Evolutionary conservation across 2,888 invertebrate genomes (phyloP), one percentile per base, ranked within the genome.

Genomic region (Harpagoxenus sublaevis): DNA sequence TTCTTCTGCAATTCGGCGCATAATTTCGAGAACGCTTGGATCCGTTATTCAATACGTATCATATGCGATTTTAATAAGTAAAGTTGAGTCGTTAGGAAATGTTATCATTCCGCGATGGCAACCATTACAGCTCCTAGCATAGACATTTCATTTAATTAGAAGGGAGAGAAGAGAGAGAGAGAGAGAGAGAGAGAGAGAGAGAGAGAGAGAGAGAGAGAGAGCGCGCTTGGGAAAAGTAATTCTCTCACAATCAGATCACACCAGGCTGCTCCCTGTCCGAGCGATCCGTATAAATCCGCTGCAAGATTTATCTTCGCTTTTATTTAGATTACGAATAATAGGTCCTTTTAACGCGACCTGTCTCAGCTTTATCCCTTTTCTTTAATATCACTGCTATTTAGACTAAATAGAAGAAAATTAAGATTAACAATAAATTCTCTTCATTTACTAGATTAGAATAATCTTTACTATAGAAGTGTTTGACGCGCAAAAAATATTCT

Each of bases 31-130:
- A 55, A 51, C 62, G 70, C 35, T 8, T 39, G 15, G 15, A n/a
- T 48, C 66, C 74, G 55, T 83, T 83, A 77, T 62, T n/a, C 15
- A 35, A n/a, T 31, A 23, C n/a, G 23, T 31, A 35, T 42, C 15
- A 51, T 39, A 48, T 60, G 39, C 35, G 28, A 53, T 68, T 77
- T 83, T 83, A 83, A 68, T 83, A 71, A 79, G 68, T 63, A 63
- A 71, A 53, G 39, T 77, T 60, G 65, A 74, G 8, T 55, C 42
- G n/a, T 35, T 35, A 60, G 18, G 28, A 62, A 63, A 3, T 18
- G 12, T 53, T 63, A 63, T 63, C 45, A 45, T 60, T 74, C 15
- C 2, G 1, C 23, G 23, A 60, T 23, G 23, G 12, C 23, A 23
- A 53, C 23, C 2, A 2, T 55, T 35, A 28, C 4, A 31, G 23